Percentiles rank a stretch among this genome's conserved stretches.
phyloP scores from a whole-genome alignment of 2,888 invertebrate species.

The Hyppa rectilinea region DNA sequence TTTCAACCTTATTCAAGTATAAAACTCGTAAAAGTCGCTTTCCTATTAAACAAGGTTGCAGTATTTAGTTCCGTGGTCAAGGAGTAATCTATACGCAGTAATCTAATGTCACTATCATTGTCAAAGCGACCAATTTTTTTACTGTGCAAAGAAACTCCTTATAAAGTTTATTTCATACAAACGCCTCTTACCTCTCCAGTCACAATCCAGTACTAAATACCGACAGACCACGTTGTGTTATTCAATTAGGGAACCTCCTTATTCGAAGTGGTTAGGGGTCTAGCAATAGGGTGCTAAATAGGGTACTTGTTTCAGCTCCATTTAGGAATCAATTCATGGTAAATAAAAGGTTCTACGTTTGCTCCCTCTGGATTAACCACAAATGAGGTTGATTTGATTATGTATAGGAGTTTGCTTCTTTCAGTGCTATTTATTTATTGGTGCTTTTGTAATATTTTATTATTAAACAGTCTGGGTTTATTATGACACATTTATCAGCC shows the following conservation, averaged over 20 bases:
- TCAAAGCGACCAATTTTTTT: background rate
- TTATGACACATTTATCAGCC: background rate
- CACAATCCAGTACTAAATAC: conserved; percentile 40
- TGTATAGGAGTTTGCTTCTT: conserved; percentile 7
- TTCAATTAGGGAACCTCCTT: conserved; percentile 49
- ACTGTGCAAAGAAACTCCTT: background rate
- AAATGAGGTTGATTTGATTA: conserved; percentile 30
- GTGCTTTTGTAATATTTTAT: background rate
- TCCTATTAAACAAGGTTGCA: background rate
- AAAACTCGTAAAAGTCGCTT: background rate
- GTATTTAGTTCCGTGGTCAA: background rate
- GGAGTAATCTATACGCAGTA: background rate
- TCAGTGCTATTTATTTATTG: background rate
- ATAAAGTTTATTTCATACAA: background rate
- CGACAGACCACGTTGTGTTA: conserved; percentile 45
- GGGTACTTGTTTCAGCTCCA: conserved; percentile 57
- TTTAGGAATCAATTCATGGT: conserved; percentile 56
- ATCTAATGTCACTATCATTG: background rate
- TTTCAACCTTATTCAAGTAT: background rate
- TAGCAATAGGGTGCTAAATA: conserved; percentile 57
- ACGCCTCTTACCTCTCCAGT: background rate
- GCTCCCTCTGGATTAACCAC: conserved; percentile 35
- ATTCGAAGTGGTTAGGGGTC: conserved; percentile 52
- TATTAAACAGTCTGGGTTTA: background rate
- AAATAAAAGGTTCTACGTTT: conserved; percentile 40